A percentile compares a stretch with the other conserved stretches of the same genome.
Evolutionary conservation across 2,888 invertebrate species (phyloP).

Genomic region (Alloscopus bannaensis): DNA sequence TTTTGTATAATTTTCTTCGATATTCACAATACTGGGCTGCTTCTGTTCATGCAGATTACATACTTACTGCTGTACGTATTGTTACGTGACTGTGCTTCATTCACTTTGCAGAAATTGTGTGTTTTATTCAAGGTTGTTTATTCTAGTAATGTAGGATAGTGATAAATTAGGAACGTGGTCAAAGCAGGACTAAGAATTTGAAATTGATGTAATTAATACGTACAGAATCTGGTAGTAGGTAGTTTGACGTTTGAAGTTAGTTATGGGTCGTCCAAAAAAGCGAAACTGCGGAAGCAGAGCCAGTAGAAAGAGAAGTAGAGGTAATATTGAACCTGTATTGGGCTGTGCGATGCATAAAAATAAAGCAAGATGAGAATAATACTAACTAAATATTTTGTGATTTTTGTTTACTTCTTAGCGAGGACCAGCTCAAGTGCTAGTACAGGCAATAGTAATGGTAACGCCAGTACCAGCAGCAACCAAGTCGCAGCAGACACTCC

Average conservation of each 20-base stretch:
- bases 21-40: too few relatives aligned
- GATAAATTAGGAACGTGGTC: too few relatives aligned
- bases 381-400: slow-evolving; percentile 10
- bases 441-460: slow-evolving; percentile 46
- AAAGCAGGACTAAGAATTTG: too few relatives aligned
- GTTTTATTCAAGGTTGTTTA: too few relatives aligned
- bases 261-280: slow-evolving; percentile 56
- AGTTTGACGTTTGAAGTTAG: slow-evolving; percentile 23
- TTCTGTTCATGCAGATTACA: too few relatives aligned
- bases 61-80: too few relatives aligned
- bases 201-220: neutral
- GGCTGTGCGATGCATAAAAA: too few relatives aligned
- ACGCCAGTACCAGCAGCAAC: slow-evolving; percentile 34
- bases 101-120: too few relatives aligned
- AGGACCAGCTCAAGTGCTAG: slow-evolving; percentile 59
- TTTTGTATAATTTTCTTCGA: too few relatives aligned
- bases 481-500: slow-evolving; percentile 33
- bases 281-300: slow-evolving; percentile 42
- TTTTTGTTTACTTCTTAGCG: slow-evolving; percentile 18
- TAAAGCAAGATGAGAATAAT: neutral
- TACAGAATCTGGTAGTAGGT: slow-evolving; percentile 7
- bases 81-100: too few relatives aligned
- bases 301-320: slow-evolving; percentile 55
- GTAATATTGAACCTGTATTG: too few relatives aligned
- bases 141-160: too few relatives aligned